These are phyloP conservation scores for Bombyx huttoni DNA, from an alignment of 2,888 invertebrate genomes.

Conservation along the genomic window DNA sequence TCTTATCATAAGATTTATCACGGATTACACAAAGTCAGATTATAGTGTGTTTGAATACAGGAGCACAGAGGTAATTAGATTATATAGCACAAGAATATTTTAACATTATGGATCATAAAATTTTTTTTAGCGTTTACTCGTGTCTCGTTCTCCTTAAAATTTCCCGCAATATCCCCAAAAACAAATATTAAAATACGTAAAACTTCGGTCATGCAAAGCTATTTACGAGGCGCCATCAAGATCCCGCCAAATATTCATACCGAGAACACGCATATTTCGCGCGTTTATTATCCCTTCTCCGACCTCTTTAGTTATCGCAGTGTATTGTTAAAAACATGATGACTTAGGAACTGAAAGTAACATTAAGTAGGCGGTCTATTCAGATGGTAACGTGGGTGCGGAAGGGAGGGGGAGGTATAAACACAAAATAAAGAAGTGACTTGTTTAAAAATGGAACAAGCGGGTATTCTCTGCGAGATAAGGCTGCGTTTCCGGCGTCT, in stretches of 20 bases:
- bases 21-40: neutral
- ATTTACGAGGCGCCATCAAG: constrained; percentile 53
- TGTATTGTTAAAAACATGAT: constrained; percentile 68
- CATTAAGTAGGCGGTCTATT: constrained; percentile 69
- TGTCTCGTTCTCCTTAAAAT: constrained; percentile 19
- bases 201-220: constrained; percentile 29
- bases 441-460: constrained; percentile 72
- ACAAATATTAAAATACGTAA: constrained; percentile 19
- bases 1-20: neutral
- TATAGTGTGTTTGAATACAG: too few species aligned
- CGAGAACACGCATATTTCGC: constrained; percentile 49
- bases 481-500: constrained; percentile 66
- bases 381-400: constrained; percentile 57
- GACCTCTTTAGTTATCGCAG: constrained; percentile 59
- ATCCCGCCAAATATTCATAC: constrained; percentile 41
- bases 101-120: too few species aligned
- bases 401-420: constrained; percentile 42
- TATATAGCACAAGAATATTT: too few species aligned
- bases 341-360: constrained; percentile 71
- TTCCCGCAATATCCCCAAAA: constrained; percentile 20
- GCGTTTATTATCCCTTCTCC: constrained; percentile 61
- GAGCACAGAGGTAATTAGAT: too few species aligned
- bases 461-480: constrained; percentile 65
- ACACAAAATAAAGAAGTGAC: constrained; percentile 68
- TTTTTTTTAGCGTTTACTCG: neutral